Percentiles rank a stretch among this genome's conserved stretches.
Evolutionary conservation across 2,113 vertebrate species (phyloP).

Genomic region (Larimichthys crocea): DNA sequence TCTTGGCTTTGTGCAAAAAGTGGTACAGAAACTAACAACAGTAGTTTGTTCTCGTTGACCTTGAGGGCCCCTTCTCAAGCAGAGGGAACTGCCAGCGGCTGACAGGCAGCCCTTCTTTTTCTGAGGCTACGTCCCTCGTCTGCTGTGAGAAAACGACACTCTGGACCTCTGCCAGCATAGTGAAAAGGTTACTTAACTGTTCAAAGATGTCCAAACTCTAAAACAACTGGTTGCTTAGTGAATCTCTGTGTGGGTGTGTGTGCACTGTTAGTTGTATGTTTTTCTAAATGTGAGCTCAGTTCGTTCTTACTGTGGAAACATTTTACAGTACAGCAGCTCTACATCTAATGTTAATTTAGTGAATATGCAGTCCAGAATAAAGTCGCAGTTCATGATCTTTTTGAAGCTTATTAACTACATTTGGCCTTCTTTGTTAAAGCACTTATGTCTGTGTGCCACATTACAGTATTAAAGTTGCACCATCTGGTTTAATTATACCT

Average conservation of each 20-base stretch:
- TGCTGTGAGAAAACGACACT: conserved; percentile 14
- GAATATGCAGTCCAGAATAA: neutral
- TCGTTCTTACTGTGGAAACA: neutral
- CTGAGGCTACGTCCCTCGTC: neutral
- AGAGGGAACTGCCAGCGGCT: neutral
- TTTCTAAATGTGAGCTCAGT: neutral
- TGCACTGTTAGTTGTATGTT: neutral
- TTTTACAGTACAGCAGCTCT: neutral
- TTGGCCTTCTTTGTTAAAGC: too few relatives aligned
- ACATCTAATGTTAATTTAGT: neutral
- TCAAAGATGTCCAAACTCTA: neutral
- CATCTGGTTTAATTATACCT: neutral
- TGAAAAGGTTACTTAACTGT: conserved; percentile 7
- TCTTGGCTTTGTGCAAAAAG: neutral
- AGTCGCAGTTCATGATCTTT: neutral
- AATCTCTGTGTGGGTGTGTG: neutral
- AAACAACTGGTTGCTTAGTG: conserved; percentile 6
- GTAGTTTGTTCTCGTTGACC: conserved; percentile 61
- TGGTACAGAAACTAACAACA: conserved; percentile 44
- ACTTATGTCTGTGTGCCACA: neutral
- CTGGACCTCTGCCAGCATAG: neutral
- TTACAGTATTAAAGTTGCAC: neutral
- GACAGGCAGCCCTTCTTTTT: conserved; percentile 12
- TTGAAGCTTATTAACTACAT: neutral
- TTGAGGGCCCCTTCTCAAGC: neutral